phyloP scores from a whole-genome alignment of 2,888 invertebrate species.

The Andrena minutula region DNA sequence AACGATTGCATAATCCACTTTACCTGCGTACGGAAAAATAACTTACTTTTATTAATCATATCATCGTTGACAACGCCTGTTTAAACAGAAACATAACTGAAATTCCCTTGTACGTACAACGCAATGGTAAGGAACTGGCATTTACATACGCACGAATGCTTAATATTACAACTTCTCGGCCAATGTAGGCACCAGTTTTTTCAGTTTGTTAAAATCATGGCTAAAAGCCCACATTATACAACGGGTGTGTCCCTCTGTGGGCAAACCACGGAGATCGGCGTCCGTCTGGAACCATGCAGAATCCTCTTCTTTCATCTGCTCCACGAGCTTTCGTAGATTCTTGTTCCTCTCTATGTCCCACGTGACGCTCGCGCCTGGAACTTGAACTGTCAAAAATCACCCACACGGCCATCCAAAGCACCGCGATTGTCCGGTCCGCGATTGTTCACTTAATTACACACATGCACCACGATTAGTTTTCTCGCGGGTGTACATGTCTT shows the following conservation, averaged over 20 bases:
- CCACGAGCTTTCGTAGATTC: slow-evolving; percentile 85
- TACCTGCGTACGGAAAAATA: slow-evolving; percentile 30
- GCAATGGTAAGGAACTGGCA: neutral
- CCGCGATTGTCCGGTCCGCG: no score
- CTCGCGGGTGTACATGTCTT: no score
- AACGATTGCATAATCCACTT: neutral
- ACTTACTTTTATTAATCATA: slow-evolving; percentile 42
- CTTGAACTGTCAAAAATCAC: slow-evolving; percentile 87
- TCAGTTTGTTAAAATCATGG: slow-evolving; percentile 89
- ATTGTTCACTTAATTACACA: no score
- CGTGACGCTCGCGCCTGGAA: slow-evolving; percentile 87
- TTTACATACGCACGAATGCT: neutral
- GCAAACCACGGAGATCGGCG: slow-evolving; percentile 89
- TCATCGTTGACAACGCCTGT: neutral
- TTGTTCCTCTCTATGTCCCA: slow-evolving; percentile 92
- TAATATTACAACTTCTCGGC: slow-evolving; percentile 84
- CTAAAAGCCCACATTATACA: slow-evolving; percentile 92
- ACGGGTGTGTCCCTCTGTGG: slow-evolving; percentile 89
- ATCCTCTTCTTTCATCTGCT: slow-evolving; percentile 86
- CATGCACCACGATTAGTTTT: no score
- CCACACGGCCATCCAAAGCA: no score
- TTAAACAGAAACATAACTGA: slow-evolving; percentile 12
- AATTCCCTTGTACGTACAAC: neutral
- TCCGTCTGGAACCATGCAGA: slow-evolving; percentile 86
- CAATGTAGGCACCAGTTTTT: slow-evolving; percentile 86